These are phyloP conservation scores for Calephelis virginiensis DNA, from an alignment of 1,140 invertebrate species.

Conservation along the genomic window DNA sequence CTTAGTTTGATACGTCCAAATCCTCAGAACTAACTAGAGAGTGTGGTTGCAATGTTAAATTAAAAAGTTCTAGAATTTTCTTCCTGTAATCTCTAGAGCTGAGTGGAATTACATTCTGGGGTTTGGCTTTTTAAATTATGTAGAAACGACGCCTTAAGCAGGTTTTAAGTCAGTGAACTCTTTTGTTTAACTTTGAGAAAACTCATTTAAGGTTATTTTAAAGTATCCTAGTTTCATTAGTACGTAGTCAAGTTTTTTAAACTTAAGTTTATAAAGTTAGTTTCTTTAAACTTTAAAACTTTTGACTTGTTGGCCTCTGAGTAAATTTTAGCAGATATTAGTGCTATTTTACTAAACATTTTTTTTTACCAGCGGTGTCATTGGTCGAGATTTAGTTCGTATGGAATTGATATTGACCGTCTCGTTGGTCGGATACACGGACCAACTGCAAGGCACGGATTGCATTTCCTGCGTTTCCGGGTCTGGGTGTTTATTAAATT, in stretches of 20 bases:
- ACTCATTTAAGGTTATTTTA: constrained; percentile 7
- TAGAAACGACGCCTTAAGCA: constrained; percentile 15
- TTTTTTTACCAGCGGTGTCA: too few relatives aligned
- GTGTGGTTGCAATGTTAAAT: constrained; percentile 21
- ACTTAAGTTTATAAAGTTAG: too few relatives aligned
- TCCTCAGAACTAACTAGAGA: constrained; percentile 12
- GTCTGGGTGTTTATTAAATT: too few relatives aligned
- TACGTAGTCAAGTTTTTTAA: neutral
- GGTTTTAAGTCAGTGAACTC: constrained; percentile 15
- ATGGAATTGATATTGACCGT: too few relatives aligned
- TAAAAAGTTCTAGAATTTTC: constrained; percentile 23
- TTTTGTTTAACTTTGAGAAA: constrained; percentile 8
- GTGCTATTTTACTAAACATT: too few relatives aligned
- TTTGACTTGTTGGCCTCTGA: too few relatives aligned
- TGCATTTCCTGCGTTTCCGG: too few relatives aligned
- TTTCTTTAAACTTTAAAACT: too few relatives aligned
- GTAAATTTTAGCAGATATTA: too few relatives aligned
- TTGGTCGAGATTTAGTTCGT: too few relatives aligned
- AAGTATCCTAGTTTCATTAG: constrained; percentile 6
- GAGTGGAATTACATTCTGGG: constrained; percentile 21
- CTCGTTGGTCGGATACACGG: too few relatives aligned
- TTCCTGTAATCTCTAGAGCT: constrained; percentile 19
- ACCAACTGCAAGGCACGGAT: too few relatives aligned
- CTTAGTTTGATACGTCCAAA: constrained; percentile 16
- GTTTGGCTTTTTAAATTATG: constrained; percentile 22